Percentiles rank a stretch among this genome's conserved stretches.
Evolutionary conservation across 2,113 vertebrate genomes (phyloP).

Genomic region (Epinephelus fuscoguttatus): DNA sequence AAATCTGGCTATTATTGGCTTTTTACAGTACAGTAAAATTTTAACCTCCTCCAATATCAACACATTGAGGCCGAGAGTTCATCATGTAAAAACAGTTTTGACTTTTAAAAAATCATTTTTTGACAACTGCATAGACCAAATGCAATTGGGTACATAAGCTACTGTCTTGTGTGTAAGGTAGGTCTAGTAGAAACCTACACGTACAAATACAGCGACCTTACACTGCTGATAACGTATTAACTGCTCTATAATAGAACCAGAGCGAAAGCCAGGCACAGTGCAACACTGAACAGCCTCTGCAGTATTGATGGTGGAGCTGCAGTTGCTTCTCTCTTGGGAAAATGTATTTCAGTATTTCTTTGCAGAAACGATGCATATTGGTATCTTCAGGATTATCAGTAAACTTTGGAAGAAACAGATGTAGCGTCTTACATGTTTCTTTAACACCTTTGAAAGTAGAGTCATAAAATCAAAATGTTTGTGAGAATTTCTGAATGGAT

Average conservation of each 20-base stretch:
- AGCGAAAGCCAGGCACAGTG: slow-evolving; percentile 19
- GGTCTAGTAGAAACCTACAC: slow-evolving; percentile 55
- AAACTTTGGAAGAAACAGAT: slow-evolving; percentile 8
- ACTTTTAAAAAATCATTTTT: slow-evolving; percentile 47
- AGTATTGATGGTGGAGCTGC: background rate
- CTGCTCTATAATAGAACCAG: slow-evolving; percentile 6
- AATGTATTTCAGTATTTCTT: slow-evolving; percentile 8
- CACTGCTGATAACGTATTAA: slow-evolving; percentile 23
- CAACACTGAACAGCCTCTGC: slow-evolving; percentile 21
- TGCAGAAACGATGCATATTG: slow-evolving; percentile 38
- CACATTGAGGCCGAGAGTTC: slow-evolving; percentile 40
- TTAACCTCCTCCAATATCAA: slow-evolving; percentile 30
- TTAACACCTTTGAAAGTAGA: background rate
- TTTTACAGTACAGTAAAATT: slow-evolving; percentile 61
- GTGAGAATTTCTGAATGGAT: background rate
- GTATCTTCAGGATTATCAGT: background rate
- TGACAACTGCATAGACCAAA: slow-evolving; percentile 74
- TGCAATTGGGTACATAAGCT: slow-evolving; percentile 35
- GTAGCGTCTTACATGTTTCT: slow-evolving; percentile 13
- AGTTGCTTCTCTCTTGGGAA: slow-evolving; percentile 27
- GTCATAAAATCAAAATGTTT: background rate
- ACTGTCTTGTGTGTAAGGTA: slow-evolving; percentile 35
- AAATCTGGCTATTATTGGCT: slow-evolving; percentile 51
- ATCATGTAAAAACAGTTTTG: slow-evolving; percentile 59
- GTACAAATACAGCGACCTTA: slow-evolving; percentile 54